These are phyloP conservation scores for Euphydryas editha DNA, from an alignment of 2,888 invertebrate genomes.

Conservation along the genomic window DNA sequence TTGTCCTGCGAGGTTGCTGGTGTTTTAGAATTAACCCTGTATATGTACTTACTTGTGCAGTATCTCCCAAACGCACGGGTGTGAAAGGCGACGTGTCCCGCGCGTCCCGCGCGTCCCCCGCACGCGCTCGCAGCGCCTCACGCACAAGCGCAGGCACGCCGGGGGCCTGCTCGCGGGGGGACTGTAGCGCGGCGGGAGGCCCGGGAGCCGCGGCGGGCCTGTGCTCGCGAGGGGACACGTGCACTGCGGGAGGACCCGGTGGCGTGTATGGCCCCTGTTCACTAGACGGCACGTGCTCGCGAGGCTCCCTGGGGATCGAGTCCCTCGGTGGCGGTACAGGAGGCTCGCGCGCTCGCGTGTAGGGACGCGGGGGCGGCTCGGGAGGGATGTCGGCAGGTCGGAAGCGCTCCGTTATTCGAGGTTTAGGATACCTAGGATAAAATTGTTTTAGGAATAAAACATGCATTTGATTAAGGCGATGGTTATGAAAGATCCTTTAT, in stretches of 20 bases:
- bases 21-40: no score
- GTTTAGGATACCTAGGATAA: slow-evolving; percentile 36
- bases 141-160: slow-evolving; percentile 42
- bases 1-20: no score
- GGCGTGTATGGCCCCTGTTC: no score
- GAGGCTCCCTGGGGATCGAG: background rate
- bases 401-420: slow-evolving; percentile 37
- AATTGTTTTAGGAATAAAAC: background rate
- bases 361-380: slow-evolving; percentile 36
- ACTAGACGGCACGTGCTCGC: slow-evolving; percentile 15
- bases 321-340: slow-evolving; percentile 25
- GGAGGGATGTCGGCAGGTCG: slow-evolving; percentile 30
- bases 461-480: background rate
- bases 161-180: slow-evolving; percentile 36
- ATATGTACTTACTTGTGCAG: slow-evolving; percentile 26
- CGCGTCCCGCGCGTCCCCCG: background rate
- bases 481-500: no score
- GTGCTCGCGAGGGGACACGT: slow-evolving; percentile 43
- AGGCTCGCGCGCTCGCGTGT: slow-evolving; percentile 29
- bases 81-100: slow-evolving; percentile 50
- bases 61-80: slow-evolving; percentile 42
- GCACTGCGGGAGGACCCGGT: slow-evolving; percentile 6
- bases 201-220: slow-evolving; percentile 38
- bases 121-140: background rate
- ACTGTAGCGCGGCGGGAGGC: slow-evolving; percentile 48